Base-by-base conservation (phyloP, 1,140 invertebrate genomes). In the Drosophila ficusphila region DNA sequence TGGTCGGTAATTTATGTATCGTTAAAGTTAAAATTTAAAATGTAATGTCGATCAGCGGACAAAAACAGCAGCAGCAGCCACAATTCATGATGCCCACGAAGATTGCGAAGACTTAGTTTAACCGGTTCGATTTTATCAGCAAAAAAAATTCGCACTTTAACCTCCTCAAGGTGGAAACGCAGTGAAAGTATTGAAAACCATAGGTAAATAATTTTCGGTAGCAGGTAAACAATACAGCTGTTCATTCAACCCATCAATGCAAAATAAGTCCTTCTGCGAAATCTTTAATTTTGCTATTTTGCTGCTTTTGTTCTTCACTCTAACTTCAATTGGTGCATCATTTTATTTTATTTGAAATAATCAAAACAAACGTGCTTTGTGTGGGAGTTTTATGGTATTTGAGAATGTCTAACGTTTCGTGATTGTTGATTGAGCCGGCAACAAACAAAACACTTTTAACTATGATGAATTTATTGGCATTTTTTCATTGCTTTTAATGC, bases 371-470 rank as follows among this genome's bases (percentile, higher is more conserved):
- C 78, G 73, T 77, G 78, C 69, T 42, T 6, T 57, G 52, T 38
- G 78, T 73, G 69, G 78, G 78, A 29, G 78, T 69, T 61, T 51
- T 62, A 61, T 82, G 61, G 54, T 56, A 47, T 27, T 25, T 38
- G 46, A 64, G 27, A 58, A 69, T 74, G 79, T 73, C 68, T 76
- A 57, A n/a, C 38, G 73, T 36, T 73, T 82, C 78, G 78, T 82
- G 78, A 82, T 82, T 81, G 52, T 58, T 64, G 36, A 65, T 42
- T 65, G 31, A 41, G 52, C 33, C 39, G 58, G 34, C 41, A 47
- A 57, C 19, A 31, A 56, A 18, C 56, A 64, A 74, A 51, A 52
- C 42, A 72, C 49, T 61, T 48, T 27, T 11, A 57, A 47, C 44
- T 67, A 73, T 52, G 48, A 65, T 36, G 51, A 79, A 58, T 48